phyloP scores from a whole-genome alignment of 2,113 vertebrate species.

The Aix galericulata region DNA sequence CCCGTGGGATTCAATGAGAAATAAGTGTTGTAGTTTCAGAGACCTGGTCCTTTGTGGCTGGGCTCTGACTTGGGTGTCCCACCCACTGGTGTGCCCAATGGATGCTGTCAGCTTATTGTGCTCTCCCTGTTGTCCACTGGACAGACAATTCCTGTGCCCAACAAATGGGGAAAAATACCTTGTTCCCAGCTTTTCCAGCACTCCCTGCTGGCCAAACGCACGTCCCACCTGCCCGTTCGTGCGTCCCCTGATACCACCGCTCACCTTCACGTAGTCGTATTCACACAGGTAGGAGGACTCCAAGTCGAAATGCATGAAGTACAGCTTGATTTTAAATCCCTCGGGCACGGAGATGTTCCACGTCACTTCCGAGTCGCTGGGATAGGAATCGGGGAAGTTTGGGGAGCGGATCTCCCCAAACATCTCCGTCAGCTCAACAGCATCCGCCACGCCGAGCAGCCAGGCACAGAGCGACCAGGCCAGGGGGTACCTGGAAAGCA shows the following conservation, averaged over 20 bases:
- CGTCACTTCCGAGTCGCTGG: constrained; percentile 79
- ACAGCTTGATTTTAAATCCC: constrained; percentile 87
- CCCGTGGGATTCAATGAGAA: background rate
- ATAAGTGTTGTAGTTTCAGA: background rate
- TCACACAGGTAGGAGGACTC: constrained; percentile 97
- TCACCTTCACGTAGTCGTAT: constrained; percentile 96
- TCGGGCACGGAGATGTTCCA: constrained; percentile 90
- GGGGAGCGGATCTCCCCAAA: constrained; percentile 90
- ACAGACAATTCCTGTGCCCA: background rate
- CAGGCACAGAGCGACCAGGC: constrained; percentile 68
- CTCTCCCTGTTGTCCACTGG: fast-evolving
- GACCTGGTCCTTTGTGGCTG: background rate
- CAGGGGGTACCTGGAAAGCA: constrained; percentile 74
- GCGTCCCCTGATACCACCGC: background rate
- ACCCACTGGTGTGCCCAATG: background rate
- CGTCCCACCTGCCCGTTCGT: background rate
- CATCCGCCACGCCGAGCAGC: constrained; percentile 23
- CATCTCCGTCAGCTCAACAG: constrained; percentile 78
- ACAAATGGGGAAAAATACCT: background rate
- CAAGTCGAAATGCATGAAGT: constrained; percentile 96
- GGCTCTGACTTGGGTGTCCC: background rate
- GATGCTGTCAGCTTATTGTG: background rate
- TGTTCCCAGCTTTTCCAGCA: background rate
- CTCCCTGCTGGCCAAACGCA: background rate
- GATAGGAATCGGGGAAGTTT: constrained; percentile 90